phyloP scores from a whole-genome alignment of 92 coral and sea anemone genomes.

The Heliopora coerulea region DNA sequence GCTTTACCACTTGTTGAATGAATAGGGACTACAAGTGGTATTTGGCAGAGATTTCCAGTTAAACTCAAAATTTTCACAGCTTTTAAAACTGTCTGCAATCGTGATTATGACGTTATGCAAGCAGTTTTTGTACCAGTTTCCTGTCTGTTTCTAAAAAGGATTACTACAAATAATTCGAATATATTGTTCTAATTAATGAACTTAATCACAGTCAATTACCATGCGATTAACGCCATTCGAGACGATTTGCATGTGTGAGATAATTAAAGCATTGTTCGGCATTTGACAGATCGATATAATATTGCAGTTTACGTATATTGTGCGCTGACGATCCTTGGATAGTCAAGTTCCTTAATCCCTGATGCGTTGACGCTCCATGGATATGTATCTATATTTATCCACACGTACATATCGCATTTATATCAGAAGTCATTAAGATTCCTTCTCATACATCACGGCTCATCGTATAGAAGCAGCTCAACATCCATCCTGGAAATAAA shows the following conservation, averaged over 20 bases:
- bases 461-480: slow-evolving; percentile 1
- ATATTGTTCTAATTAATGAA: slow-evolving; percentile 45
- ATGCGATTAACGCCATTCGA: slow-evolving; percentile 49
- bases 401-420: not conserved
- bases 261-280: slow-evolving; percentile 47
- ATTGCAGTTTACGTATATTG: slow-evolving; percentile 42
- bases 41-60: not conserved
- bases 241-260: slow-evolving; percentile 46
- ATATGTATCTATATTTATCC: not conserved
- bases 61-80: not conserved
- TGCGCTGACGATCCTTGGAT: slow-evolving; percentile 35
- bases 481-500: not conserved
- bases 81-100: not conserved
- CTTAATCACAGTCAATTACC: slow-evolving; percentile 50
- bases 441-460: not conserved
- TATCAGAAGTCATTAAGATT: not conserved
- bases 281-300: slow-evolving; percentile 48
- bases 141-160: slow-evolving; percentile 28
- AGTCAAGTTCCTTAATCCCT: slow-evolving; percentile 40
- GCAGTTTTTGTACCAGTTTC: not conserved
- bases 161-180: slow-evolving; percentile 37
- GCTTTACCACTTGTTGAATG: slow-evolving; percentile 32
- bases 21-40: not conserved
- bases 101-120: not conserved
- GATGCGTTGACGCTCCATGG: slow-evolving; percentile 24